A percentile compares a stretch with the other conserved stretches of the same genome.
These are phyloP conservation scores for Clivina fossor DNA, from an alignment of 2,888 invertebrate genomes.

Conservation along the genomic window DNA sequence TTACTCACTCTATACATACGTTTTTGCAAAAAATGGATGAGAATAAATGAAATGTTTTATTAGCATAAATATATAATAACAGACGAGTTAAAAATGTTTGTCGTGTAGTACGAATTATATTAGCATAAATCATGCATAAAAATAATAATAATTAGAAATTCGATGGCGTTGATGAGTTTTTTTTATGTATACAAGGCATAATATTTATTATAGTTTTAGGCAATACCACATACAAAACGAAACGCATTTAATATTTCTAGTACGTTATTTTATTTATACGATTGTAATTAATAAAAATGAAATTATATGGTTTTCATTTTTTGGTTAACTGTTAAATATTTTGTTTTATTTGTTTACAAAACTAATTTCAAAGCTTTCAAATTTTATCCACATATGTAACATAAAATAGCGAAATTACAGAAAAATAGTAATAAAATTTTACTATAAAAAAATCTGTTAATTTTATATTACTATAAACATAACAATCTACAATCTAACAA, in stretches of 20 bases:
- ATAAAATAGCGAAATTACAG: too few species aligned
- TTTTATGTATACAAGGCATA: conserved; percentile 28
- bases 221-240: conserved; percentile 29
- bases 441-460: too few species aligned
- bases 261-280: conserved; percentile 8
- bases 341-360: conserved; percentile 10
- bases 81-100: conserved; percentile 11
- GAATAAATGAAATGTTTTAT: conserved; percentile 7
- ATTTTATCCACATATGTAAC: too few species aligned
- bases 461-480: too few species aligned
- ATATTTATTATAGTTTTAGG: conserved; percentile 28
- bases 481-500: too few species aligned
- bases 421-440: too few species aligned
- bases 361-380: too few species aligned
- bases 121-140: conserved; percentile 27
- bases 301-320: too few species aligned
- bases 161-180: conserved; percentile 21
- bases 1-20: conserved; percentile 25
- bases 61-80: conserved; percentile 28
- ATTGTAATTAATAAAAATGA: too few species aligned
- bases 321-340: too few species aligned
- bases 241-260: conserved; percentile 14
- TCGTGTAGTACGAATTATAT: conserved; percentile 30
- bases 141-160: conserved; percentile 9
- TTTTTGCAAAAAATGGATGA: conserved; percentile 16